Percentiles rank a stretch among this genome's conserved stretches.
These are phyloP conservation scores for Poecile montanus DNA, from an alignment of 2,797 vertebrate genomes.

Conservation along the genomic window DNA sequence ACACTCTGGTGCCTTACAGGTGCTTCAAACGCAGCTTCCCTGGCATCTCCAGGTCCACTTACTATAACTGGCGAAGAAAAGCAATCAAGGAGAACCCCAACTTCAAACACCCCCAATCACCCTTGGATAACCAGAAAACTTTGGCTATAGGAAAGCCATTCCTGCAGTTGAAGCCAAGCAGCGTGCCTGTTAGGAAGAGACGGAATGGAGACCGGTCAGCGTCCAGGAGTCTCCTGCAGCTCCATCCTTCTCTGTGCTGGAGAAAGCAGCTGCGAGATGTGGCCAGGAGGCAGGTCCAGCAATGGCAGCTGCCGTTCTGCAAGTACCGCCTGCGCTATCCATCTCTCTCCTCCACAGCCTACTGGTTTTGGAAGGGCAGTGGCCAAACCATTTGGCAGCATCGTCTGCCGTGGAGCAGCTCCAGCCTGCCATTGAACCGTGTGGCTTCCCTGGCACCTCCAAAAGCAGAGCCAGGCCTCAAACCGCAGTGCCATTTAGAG, in stretches of 20 bases:
- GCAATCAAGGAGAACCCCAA: slow-evolving; percentile 81
- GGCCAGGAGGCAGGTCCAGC: slow-evolving; percentile 83
- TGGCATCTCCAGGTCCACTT: slow-evolving; percentile 93
- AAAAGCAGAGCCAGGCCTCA: neutral
- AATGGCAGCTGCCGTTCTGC: slow-evolving; percentile 83
- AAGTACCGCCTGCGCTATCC: slow-evolving; percentile 91
- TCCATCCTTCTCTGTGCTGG: slow-evolving; percentile 78
- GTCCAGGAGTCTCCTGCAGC: slow-evolving; percentile 23
- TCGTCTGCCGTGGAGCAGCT: neutral
- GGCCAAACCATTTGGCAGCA: neutral
- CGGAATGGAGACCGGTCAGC: neutral
- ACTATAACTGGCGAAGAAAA: slow-evolving; percentile 97
- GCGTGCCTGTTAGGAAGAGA: neutral
- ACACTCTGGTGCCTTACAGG: slow-evolving; percentile 88
- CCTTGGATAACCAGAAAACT: slow-evolving; percentile 39
- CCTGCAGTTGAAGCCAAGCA: slow-evolving; percentile 43
- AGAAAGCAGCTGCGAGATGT: slow-evolving; percentile 82
- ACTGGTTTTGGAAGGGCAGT: slow-evolving; percentile 87
- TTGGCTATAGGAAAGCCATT: neutral
- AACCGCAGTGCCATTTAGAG: neutral
- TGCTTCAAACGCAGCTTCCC: slow-evolving; percentile 92
- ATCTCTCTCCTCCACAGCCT: slow-evolving; percentile 84
- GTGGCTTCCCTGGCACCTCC: neutral
- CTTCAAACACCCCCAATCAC: slow-evolving; percentile 59
- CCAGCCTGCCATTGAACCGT: neutral